Conservation (phyloP, 2,113 vertebrate genomes). For the Prietella phreatophila region DNA sequence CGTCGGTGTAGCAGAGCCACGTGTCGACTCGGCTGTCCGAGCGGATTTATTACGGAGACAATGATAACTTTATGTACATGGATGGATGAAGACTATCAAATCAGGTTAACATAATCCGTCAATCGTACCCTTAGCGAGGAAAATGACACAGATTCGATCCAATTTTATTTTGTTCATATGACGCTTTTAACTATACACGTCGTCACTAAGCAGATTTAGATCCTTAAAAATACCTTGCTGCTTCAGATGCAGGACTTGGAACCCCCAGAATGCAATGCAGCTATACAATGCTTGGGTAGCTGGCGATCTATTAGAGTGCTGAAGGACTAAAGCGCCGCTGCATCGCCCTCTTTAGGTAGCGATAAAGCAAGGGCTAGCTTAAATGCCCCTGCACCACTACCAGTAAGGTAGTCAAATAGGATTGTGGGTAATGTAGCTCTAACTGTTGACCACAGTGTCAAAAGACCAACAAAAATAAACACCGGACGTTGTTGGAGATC, state of each 20-base stretch:
- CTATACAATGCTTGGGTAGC: background rate
- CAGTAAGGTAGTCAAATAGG: background rate
- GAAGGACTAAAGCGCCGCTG: background rate
- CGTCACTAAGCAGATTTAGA: background rate
- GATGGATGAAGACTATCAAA: background rate
- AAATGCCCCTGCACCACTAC: background rate
- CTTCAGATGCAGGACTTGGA: background rate
- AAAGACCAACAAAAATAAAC: background rate
- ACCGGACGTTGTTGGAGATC: background rate
- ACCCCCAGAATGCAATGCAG: background rate
- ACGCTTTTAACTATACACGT: background rate
- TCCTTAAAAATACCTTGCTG: background rate
- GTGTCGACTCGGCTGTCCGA: conserved; percentile 6
- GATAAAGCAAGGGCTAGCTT: background rate
- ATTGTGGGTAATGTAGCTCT: background rate
- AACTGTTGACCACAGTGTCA: background rate
- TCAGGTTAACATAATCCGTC: background rate
- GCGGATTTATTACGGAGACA: conserved; percentile 3
- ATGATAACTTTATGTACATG: background rate
- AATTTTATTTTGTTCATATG: background rate
- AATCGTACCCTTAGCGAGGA: background rate
- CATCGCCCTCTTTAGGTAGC: background rate
- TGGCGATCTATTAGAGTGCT: too few relatives aligned
- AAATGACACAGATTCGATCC: background rate
- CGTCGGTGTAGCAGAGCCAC: conserved; percentile 26